Base-by-base conservation (phyloP, 2,113 vertebrate species). In the Cinclus cinclus region DNA sequence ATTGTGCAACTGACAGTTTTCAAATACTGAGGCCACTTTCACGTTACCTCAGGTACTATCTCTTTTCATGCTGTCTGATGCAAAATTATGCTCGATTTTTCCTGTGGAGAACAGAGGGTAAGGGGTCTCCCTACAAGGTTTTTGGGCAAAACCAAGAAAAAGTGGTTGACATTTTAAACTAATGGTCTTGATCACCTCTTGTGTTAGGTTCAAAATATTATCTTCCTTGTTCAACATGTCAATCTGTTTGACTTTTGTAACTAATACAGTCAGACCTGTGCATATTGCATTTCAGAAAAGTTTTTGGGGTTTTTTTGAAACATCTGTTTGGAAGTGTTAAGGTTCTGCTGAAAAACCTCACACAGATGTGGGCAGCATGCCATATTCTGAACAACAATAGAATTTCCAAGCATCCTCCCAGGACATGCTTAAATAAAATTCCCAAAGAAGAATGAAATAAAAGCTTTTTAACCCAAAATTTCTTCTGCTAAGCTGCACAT, bases 311-410 rank as follows among this genome's bases (percentile, higher is more conserved):
- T 76, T 70, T 89, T 91, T 92, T 56, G 3, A 94, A 96, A 97
- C 97, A 96, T 97, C 96, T 97, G 97, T 94, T 96, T 96, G 94
- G 97, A 97, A 97, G 96, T 96, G 96, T 95, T 97, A 97, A 97
- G 89, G 95, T 93, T 95, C 84, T 96, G 97, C 86, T 97, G 97
- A 97, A 96, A 97, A 97, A 96, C 96, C 97, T 95, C 97, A 97
- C 96, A 92, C 93, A 97, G 94, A 94, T 95, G 95, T 92, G 92
- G 97, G 97, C 96, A 92, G 89, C 16, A 68, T 94, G 97, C 97
- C 97, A 97, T 97, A 95, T 94, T 96, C 80, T 85, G 84, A 88
- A 94, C 82, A 97, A 96, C 95, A 97, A 97, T 78, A 95, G 88
- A 94, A 69, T 92, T 80, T 95, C 76, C 92, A 94, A 96, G 94